A percentile compares a stretch with the other conserved stretches of the same genome.
These are phyloP conservation scores for Apoderus coryli DNA, from an alignment of 2,888 invertebrate species.

Conservation along the genomic window DNA sequence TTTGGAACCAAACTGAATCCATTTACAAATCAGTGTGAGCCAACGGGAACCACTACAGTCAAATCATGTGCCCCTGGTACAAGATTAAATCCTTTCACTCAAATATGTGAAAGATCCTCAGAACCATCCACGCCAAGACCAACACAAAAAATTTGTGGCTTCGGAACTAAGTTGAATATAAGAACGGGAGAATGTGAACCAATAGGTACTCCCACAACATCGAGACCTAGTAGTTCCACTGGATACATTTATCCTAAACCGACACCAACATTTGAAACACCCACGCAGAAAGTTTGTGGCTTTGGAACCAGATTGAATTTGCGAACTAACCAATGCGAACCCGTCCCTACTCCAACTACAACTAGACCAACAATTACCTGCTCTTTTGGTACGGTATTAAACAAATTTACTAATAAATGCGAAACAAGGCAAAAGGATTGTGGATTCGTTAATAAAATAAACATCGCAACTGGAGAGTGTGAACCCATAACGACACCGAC, in stretches of 20 bases:
- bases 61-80: too few species aligned
- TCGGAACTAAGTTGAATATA: conserved; percentile 9
- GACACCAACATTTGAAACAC: not conserved
- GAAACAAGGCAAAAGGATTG: conserved; percentile 19
- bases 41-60: too few species aligned
- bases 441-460: conserved; percentile 29
- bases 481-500: conserved; percentile 7
- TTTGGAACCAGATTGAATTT: conserved; percentile 10
- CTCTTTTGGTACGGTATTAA: conserved; percentile 9
- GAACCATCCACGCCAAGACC: too few species aligned
- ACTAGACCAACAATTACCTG: conserved; percentile 8
- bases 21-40: too few species aligned
- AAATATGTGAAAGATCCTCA: too few species aligned
- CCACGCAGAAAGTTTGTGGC: conserved; percentile 8
- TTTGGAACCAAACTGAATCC: too few species aligned
- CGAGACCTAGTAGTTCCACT: conserved; percentile 3
- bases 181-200: conserved; percentile 10
- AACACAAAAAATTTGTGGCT: conserved; percentile 6
- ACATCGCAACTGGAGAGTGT: not conserved
- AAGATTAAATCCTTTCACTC: too few species aligned
- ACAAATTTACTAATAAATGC: conserved; percentile 15
- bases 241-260: not conserved
- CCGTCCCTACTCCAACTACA: not conserved
- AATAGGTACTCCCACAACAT: not conserved
- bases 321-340: conserved; percentile 10